These are phyloP conservation scores for Rapana venosa DNA, from an alignment of 2,888 invertebrate species.

Conservation along the genomic window DNA sequence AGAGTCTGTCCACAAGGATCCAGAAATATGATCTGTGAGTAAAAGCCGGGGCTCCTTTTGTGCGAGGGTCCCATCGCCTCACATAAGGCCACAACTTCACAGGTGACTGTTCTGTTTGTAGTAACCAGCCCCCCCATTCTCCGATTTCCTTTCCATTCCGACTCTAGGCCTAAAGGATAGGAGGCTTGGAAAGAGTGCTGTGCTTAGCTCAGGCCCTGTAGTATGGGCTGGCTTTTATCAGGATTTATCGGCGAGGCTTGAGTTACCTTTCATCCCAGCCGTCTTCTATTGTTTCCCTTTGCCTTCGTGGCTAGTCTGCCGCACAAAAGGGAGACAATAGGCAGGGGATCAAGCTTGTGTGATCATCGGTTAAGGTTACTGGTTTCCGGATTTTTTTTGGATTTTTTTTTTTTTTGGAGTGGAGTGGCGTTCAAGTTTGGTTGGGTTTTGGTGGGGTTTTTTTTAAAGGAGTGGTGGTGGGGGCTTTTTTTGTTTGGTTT, in stretches of 20 bases:
- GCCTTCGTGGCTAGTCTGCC: neutral
- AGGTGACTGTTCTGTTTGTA: slow-evolving; percentile 20
- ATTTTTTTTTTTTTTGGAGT: too few relatives aligned
- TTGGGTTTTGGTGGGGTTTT: too few relatives aligned
- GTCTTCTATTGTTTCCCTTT: neutral
- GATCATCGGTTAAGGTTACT: slow-evolving; percentile 35
- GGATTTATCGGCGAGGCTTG: slow-evolving; percentile 8
- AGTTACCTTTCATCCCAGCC: slow-evolving; percentile 7
- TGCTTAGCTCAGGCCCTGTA: slow-evolving; percentile 1
- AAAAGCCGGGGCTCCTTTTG: neutral
- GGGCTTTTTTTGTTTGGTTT: too few relatives aligned
- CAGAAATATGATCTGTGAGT: neutral
- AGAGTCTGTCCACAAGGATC: neutral
- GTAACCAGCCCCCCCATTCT: neutral
- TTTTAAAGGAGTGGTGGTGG: neutral
- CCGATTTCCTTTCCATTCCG: neutral
- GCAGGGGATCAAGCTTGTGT: slow-evolving; percentile 15
- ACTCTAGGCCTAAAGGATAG: neutral
- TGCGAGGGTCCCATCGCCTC: neutral
- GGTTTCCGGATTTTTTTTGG: neutral
- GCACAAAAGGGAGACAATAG: slow-evolving; percentile 37
- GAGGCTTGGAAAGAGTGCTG: neutral
- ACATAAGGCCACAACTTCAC: neutral
- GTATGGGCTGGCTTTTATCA: slow-evolving; percentile 6
- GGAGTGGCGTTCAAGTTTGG: neutral